Base-by-base conservation (phyloP, 2,113 vertebrate genomes). In the Tetrax tetrax region DNA sequence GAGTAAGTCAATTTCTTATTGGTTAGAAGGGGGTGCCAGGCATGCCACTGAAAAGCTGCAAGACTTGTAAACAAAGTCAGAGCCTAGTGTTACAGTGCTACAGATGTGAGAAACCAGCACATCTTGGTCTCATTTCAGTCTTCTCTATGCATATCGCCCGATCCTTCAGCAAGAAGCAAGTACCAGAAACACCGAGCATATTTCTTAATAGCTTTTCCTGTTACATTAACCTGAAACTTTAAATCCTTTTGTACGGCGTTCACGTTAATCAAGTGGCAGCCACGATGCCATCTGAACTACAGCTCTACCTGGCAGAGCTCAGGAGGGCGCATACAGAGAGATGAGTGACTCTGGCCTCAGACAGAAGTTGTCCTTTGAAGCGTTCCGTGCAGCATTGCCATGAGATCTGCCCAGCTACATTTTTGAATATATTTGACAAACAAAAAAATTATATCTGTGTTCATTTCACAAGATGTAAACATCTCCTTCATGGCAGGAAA, bases 391-490 rank as follows among this genome's bases (percentile, higher is more conserved):
- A 95, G 78, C 79, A 50, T 0, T 93, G 96, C 97, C 96, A 83
- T 61, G 92, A 97, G 96, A 97, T 91, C 96, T 97, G 96, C 97
- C 97, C 95, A 95, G 97, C 88, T 97, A 91, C 96, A 94, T 87
- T 97, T 96, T 70, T 89, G 57, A 97, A 95, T 68, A 18, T 29
- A 93, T 81, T 12, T 94, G 85, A 95, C 37, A 12, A 87, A 90
- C 75, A 90, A 94, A 89, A 93, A 94, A 89, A 29, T n/a, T 97
- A 48, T 98, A 96, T 94, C 69, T 82, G 65, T 76, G 93, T 96
- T 97, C 97, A 97, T 97, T 97, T 98, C 93, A 92, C 92, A 98
- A 98, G 96, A 97, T 90, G 94, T 95, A 97, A 98, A 97, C 0
- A 7, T 98, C 97, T 97, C 94, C 95, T 94, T 93, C 7, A 1